phyloP scores from a whole-genome alignment of 2,888 invertebrate species.

The Chaetogeoica ovagalla region DNA sequence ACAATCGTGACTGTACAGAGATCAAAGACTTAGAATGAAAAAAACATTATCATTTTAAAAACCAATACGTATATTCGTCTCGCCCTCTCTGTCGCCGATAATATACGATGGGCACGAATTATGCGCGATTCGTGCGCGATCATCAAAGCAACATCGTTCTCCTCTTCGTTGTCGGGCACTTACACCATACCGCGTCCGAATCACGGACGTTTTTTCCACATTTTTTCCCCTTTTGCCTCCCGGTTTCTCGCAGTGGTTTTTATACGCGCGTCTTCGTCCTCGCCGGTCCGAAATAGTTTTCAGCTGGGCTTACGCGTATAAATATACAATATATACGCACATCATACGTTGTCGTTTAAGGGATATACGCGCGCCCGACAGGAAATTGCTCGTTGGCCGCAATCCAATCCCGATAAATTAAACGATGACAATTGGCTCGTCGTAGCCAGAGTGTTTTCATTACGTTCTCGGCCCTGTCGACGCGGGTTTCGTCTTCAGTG shows the following conservation, averaged over 20 bases:
- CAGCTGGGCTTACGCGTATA: constrained; percentile 33
- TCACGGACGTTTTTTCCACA: constrained; percentile 31
- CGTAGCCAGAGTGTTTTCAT: constrained; percentile 22
- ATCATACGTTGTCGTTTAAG: constrained; percentile 15
- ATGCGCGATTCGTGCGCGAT: too few species aligned
- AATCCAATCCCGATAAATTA: constrained; percentile 50
- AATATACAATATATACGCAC: constrained; percentile 1
- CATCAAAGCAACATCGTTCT: too few species aligned
- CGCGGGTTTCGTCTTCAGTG: neutral
- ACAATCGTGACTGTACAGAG: too few species aligned
- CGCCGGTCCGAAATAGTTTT: constrained; percentile 39
- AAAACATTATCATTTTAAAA: too few species aligned
- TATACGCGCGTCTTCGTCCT: neutral
- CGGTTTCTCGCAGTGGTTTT: neutral
- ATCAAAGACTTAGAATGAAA: too few species aligned
- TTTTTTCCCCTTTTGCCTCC: neutral
- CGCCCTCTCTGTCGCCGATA: too few species aligned
- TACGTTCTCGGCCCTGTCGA: constrained; percentile 33
- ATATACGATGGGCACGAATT: too few species aligned
- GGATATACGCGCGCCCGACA: constrained; percentile 50
- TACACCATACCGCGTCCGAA: too few species aligned
- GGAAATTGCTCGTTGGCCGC: constrained; percentile 49
- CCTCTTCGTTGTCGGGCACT: too few species aligned
- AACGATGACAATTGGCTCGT: constrained; percentile 52
- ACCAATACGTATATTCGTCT: too few species aligned